A percentile compares a stretch with the other conserved stretches of the same genome.
Evolutionary conservation across 2,113 vertebrate species (phyloP).

Genomic region (Axis porcinus): DNA sequence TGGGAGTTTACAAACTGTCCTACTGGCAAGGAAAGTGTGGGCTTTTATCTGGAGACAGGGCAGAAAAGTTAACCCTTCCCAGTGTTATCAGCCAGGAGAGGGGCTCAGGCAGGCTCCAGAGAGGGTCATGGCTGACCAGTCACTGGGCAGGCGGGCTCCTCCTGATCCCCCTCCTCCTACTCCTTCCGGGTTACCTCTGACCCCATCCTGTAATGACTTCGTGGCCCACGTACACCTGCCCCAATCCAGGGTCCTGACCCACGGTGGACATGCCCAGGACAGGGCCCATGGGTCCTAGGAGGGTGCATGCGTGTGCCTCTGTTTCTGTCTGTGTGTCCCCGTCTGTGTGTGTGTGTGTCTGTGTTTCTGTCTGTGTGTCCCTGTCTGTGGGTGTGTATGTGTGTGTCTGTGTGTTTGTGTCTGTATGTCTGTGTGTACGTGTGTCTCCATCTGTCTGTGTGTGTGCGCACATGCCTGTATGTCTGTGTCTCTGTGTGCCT

Average conservation of each 20-base stretch:
- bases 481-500: not conserved
- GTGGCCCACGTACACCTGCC: fast-evolving
- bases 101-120: not conserved
- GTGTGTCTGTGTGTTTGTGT: not conserved
- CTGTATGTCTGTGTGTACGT: no score
- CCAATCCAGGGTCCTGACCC: not conserved
- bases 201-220: fast-evolving
- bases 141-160: not conserved
- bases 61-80: not conserved
- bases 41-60: fast-evolving
- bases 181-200: no score
- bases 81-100: fast-evolving
- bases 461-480: not conserved
- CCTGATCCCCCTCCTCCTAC: fast-evolving
- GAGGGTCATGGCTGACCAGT: fast-evolving
- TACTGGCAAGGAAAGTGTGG: not conserved
- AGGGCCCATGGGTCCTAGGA: fast-evolving
- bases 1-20: not conserved
- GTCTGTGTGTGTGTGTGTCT: no score
- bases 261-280: fast-evolving
- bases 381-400: no score
- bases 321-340: fast-evolving
- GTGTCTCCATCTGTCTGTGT: not conserved
- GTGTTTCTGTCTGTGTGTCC: no score
- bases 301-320: not conserved